Percentiles rank a stretch among this genome's conserved stretches.
These are phyloP conservation scores for Sphaeridia pumilis DNA, from an alignment of 2,888 invertebrate species.

Conservation along the genomic window DNA sequence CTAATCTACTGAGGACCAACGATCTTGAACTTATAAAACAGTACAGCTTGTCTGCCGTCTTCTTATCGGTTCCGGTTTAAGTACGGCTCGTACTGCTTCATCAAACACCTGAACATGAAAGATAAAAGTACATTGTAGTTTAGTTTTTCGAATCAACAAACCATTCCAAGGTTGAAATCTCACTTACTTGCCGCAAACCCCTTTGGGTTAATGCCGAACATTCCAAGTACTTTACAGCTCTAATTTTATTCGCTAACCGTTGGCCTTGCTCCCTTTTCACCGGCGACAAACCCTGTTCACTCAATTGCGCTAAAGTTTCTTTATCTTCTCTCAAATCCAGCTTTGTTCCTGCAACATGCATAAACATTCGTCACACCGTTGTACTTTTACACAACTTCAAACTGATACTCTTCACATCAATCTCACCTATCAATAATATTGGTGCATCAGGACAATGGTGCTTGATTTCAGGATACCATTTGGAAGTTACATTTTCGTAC, in stretches of 20 bases:
- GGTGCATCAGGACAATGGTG: conserved; percentile 99
- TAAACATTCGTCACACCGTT: not conserved
- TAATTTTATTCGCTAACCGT: conserved; percentile 94
- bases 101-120: conserved; percentile 83
- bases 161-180: not conserved
- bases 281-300: conserved; percentile 89
- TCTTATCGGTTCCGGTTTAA: conserved; percentile 92
- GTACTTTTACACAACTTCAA: not conserved
- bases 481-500: conserved; percentile 97
- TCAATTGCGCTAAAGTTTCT: conserved; percentile 79
- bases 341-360: conserved; percentile 68
- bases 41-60: conserved; percentile 73
- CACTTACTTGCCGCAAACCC: conserved; percentile 71
- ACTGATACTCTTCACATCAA: conserved; percentile 2
- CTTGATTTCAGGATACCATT: conserved; percentile 99
- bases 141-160: not conserved
- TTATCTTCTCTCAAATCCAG: conserved; percentile 97
- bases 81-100: conserved; percentile 93
- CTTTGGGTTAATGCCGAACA: conserved; percentile 98
- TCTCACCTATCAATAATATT: conserved; percentile 89
- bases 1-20: too few relatives aligned
- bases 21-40: conserved; percentile 40
- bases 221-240: conserved; percentile 98
- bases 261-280: conserved; percentile 91
- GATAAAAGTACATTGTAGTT: not conserved